A percentile compares a stretch with the other conserved stretches of the same genome.
Conservation (phyloP, 2,888 invertebrate genomes). For the Coelinius sp. region DNA sequence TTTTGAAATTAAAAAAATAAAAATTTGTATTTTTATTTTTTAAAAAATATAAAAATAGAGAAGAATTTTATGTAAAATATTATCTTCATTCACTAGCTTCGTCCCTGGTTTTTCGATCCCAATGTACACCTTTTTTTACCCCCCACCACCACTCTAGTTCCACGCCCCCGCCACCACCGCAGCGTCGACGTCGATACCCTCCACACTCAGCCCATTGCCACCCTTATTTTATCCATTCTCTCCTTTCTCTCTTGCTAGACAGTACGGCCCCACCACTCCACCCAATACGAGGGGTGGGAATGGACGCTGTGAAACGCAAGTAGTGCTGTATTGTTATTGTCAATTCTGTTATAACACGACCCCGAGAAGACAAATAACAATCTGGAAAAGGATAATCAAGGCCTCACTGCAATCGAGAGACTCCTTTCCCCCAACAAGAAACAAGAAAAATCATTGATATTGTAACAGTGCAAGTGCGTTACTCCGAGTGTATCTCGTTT, state of each 20-base stretch:
- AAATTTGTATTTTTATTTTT: background rate
- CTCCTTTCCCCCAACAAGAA: conserved; percentile 1
- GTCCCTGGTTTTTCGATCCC: conserved; percentile 22
- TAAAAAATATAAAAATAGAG: background rate
- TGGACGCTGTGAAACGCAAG: conserved; percentile 20
- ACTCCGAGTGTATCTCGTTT: conserved; percentile 15
- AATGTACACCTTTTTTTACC: conserved; percentile 18
- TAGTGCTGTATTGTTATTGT: conserved; percentile 3
- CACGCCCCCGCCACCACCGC: conserved; percentile 5
- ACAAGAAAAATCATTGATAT: no score
- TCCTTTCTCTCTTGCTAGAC: conserved; percentile 20
- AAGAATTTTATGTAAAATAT: background rate
- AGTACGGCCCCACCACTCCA: conserved; percentile 1
- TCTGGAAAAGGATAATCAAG: background rate
- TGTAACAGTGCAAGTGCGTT: conserved; percentile 12
- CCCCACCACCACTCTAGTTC: background rate
- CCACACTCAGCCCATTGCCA: background rate
- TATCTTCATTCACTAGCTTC: background rate
- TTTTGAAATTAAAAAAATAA: background rate
- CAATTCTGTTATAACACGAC: background rate
- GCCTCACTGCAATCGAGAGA: background rate
- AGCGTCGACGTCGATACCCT: conserved; percentile 22
- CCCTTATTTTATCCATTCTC: conserved; percentile 15
- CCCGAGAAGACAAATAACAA: background rate
- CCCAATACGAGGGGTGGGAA: conserved; percentile 30